Conservation (phyloP, 23 tunicate genomes). For the Ciona savignyi region DNA sequence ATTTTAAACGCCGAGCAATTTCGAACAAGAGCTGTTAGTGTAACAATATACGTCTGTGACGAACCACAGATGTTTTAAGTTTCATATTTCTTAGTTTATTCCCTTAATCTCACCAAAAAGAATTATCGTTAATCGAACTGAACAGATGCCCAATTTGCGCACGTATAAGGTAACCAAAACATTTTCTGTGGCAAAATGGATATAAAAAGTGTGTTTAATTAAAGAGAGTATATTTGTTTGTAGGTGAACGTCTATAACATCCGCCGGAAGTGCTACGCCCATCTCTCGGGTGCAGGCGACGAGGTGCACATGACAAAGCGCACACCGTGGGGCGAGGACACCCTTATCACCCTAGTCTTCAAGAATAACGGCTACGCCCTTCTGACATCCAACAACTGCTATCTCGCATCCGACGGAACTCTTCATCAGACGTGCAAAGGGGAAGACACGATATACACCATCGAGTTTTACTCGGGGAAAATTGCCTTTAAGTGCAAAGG, state of each 20-base stretch:
- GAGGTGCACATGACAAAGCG: constrained; percentile 64
- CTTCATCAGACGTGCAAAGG: constrained; percentile 10
- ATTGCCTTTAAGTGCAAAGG: constrained; percentile 68
- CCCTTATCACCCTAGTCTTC: constrained; percentile 73
- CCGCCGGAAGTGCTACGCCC: constrained; percentile 53
- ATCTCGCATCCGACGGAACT: constrained; percentile 45
- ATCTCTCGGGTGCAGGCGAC: constrained; percentile 12
- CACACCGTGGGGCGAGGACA: constrained; percentile 84
- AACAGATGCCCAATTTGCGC: no score
- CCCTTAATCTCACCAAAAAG: no score
- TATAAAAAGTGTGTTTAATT: no score
- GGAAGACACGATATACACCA: constrained; percentile 38
- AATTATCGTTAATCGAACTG: no score
- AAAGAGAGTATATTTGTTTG: no score
- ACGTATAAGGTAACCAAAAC: no score
- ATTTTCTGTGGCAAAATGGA: no score
- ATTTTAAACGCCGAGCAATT: no score
- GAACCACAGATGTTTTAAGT: neutral
- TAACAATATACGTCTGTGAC: neutral
- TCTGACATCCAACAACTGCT: constrained; percentile 72
- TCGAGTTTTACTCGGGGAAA: constrained; percentile 87
- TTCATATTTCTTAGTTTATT: no score
- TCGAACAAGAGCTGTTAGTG: neutral
- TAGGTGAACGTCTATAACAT: constrained; percentile 75
- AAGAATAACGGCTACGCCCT: constrained; percentile 74